Evolutionary conservation across 2,888 invertebrate species (phyloP).

Genomic region (Leptinotarsa haldemani): DNA sequence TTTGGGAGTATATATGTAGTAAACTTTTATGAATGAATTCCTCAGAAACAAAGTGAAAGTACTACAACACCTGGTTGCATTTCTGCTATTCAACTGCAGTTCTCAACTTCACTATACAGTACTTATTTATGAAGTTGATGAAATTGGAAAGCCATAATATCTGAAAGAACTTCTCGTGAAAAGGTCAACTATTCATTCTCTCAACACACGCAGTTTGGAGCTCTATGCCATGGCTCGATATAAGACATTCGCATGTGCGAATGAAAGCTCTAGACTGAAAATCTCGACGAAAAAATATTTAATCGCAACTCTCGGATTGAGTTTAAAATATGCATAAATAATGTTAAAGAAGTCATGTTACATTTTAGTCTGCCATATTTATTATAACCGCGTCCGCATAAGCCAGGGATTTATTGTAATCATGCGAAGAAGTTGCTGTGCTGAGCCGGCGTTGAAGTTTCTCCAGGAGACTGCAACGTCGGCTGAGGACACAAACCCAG

Average conservation of each 20-base stretch:
- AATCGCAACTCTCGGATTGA: constrained; percentile 47
- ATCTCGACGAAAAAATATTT: constrained; percentile 36
- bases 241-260: constrained; percentile 18
- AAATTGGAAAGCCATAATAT: no score
- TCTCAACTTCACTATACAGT: no score
- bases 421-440: constrained; percentile 52
- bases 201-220: no score
- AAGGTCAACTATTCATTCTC: no score
- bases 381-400: constrained; percentile 57
- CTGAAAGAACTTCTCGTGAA: no score
- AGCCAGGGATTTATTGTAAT: constrained; percentile 59
- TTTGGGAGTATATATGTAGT: no score
- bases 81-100: no score
- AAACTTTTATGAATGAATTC: no score
- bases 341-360: constrained; percentile 59
- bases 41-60: no score
- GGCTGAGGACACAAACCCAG: constrained; percentile 39
- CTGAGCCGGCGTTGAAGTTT: constrained; percentile 40
- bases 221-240: no score
- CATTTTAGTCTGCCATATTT: constrained; percentile 59
- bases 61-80: no score
- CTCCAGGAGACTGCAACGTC: constrained; percentile 35
- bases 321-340: constrained; percentile 56
- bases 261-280: constrained; percentile 33
- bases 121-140: no score